These are phyloP conservation scores for Peromyscus attwateri DNA, from an alignment of 2,797 vertebrate genomes.

Conservation along the genomic window DNA sequence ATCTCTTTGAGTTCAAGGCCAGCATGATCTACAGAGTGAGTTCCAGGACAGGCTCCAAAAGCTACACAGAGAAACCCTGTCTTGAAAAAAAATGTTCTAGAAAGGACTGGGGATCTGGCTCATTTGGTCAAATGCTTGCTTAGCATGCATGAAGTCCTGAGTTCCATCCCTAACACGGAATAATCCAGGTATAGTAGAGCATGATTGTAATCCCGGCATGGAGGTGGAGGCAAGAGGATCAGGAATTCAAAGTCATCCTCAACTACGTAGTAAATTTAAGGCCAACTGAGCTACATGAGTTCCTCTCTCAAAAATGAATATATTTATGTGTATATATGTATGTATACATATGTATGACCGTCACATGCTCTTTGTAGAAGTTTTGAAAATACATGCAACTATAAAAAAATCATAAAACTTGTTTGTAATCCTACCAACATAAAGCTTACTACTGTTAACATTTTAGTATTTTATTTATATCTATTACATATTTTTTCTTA, in stretches of 20 bases:
- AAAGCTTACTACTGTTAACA: slow-evolving; percentile 35
- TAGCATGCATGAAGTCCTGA: not conserved
- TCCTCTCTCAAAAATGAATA: not conserved
- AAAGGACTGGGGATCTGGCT: not conserved
- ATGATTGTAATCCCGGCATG: no score
- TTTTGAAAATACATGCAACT: slow-evolving; percentile 62
- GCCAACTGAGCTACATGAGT: not conserved
- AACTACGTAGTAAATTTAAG: not conserved
- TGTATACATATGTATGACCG: not conserved
- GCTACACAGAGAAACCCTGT: no score
- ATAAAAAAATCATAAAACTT: slow-evolving; percentile 47
- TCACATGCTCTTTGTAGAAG: slow-evolving; percentile 42
- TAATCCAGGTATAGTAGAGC: not conserved
- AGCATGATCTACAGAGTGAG: no score
- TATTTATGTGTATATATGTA: not conserved
- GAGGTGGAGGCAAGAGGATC: not conserved
- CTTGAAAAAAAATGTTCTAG: slow-evolving; percentile 28
- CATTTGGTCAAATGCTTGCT: not conserved
- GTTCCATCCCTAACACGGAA: not conserved
- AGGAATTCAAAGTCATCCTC: not conserved
- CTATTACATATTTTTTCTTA: slow-evolving; percentile 32
- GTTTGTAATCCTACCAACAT: not conserved
- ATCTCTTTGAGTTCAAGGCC: no score
- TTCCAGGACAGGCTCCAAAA: no score
- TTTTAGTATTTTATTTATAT: slow-evolving; percentile 57